phyloP scores from a whole-genome alignment of 1,140 invertebrate species.

The Camponotus vicinus region DNA sequence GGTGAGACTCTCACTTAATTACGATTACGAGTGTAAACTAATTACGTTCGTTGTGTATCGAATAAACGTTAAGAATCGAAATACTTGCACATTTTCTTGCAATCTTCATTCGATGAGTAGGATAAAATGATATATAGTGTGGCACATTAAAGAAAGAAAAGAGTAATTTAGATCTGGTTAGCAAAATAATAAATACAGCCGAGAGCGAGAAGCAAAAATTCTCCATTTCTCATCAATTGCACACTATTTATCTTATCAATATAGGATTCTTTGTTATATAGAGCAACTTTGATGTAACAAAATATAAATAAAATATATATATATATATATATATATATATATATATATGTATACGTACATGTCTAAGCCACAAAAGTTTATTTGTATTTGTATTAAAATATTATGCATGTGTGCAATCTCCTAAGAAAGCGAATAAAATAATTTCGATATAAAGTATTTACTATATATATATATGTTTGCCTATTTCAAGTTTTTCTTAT shows the following conservation, averaged over 20 bases:
- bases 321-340: not conserved
- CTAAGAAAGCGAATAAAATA: not conserved
- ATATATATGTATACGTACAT: not conserved
- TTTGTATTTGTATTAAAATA: not conserved
- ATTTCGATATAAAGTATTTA: not conserved
- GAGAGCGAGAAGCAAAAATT: constrained; percentile 13
- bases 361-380: constrained; percentile 36
- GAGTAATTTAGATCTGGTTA: not conserved
- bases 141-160: not conserved
- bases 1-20: not conserved
- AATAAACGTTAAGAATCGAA: constrained; percentile 12
- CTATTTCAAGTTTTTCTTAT: too few species aligned
- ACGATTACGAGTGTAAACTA: not conserved
- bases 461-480: too few species aligned
- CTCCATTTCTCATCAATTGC: constrained; percentile 27
- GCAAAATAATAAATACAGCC: constrained; percentile 38
- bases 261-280: not conserved
- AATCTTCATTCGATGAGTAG: not conserved
- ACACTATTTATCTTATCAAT: constrained; percentile 10
- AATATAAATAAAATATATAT: constrained; percentile 34
- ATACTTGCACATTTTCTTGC: not conserved
- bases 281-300: not conserved
- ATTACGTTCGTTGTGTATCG: constrained; percentile 43
- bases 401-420: not conserved
- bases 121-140: constrained; percentile 5